phyloP scores from a whole-genome alignment of 2,113 vertebrate species.

The Alligator mississippiensis region DNA sequence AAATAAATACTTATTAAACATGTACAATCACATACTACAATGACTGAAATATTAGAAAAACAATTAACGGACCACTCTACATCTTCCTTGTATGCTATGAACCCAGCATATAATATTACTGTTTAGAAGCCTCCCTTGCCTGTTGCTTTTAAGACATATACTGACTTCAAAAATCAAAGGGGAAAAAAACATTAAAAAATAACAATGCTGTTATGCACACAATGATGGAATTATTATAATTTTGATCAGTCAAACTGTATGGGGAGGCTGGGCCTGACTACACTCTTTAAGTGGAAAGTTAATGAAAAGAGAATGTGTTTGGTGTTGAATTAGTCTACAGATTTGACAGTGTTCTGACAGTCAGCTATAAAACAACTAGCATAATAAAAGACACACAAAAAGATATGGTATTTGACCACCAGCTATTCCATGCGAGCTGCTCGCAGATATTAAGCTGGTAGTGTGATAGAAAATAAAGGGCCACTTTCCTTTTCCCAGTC shows the following conservation, averaged over 20 bases:
- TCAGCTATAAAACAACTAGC: conserved; percentile 3
- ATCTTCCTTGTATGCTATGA: not conserved
- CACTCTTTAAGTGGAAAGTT: conserved; percentile 11
- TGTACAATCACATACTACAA: not conserved
- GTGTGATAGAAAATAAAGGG: not conserved
- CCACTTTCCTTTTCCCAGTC: conserved; percentile 71
- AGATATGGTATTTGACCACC: not conserved
- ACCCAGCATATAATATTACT: not conserved
- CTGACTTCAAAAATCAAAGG: not conserved
- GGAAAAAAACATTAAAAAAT: not conserved
- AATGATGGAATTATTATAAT: not conserved
- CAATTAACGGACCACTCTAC: conserved; percentile 14
- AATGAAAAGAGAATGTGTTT: not conserved
- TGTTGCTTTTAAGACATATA: conserved; percentile 7
- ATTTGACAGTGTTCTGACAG: conserved; percentile 14
- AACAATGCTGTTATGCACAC: conserved; percentile 19
- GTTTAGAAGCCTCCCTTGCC: not conserved
- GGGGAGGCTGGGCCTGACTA: not conserved
- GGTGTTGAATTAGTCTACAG: not conserved
- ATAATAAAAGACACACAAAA: not conserved
- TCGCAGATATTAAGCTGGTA: not conserved
- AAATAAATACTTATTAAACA: conserved; percentile 25
- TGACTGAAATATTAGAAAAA: not conserved
- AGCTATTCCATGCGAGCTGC: not conserved
- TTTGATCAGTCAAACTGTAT: not conserved